phyloP scores from a whole-genome alignment of 2,888 invertebrate genomes.

The Coelogynopora nodosa region DNA sequence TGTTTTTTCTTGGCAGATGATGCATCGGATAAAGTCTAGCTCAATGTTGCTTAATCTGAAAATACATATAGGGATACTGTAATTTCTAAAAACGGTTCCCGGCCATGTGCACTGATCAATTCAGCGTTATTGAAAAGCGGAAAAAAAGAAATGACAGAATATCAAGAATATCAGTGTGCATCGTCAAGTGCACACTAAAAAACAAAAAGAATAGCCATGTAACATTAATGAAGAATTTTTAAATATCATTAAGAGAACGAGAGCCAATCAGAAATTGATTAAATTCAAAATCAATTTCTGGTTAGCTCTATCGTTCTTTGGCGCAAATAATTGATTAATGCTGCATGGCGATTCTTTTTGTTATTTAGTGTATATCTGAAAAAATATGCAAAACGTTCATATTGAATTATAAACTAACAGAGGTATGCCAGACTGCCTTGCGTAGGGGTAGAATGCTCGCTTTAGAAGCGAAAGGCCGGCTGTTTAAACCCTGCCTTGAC shows the following conservation, averaged over 20 bases:
- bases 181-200: background rate
- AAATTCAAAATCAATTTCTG: slow-evolving; percentile 31
- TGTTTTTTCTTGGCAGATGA: slow-evolving; percentile 31
- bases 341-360: background rate
- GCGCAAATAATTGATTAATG: background rate
- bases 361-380: background rate
- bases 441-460: slow-evolving; percentile 21
- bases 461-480: background rate
- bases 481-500: slow-evolving; percentile 17
- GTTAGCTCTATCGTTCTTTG: slow-evolving; percentile 23
- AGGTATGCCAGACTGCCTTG: slow-evolving; percentile 11
- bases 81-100: background rate
- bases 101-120: background rate
- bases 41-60: background rate
- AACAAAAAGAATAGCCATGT: background rate
- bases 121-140: background rate
- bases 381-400: slow-evolving; percentile 14
- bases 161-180: too few relatives aligned
- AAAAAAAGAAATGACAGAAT: background rate
- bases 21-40: background rate
- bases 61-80: slow-evolving; percentile 16
- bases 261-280: background rate
- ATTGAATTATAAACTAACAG: slow-evolving; percentile 19
- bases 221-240: background rate
- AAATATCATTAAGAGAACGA: slow-evolving; percentile 5